Evolutionary conservation across 2,888 invertebrate genomes (phyloP), one percentile per base, ranked within the genome.

Genomic region (Tinea pellionella): DNA sequence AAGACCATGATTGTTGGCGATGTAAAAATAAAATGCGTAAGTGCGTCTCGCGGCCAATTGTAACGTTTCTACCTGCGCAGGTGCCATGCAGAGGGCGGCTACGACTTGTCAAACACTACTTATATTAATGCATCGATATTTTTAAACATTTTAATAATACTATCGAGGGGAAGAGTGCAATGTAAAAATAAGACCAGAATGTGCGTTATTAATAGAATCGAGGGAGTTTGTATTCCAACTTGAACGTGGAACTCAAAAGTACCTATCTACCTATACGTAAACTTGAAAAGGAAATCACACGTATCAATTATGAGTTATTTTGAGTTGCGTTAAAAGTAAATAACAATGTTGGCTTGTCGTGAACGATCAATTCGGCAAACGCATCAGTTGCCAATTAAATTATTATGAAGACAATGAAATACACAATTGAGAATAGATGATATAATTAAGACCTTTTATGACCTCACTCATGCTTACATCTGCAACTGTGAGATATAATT

Each of bases 111-210:
- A 41, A 47, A 41, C 41, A 18, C 13, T 30, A 58, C 32, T 6
- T 37, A 18, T 59, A 73, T 74, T 73, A 70, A 76, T 72, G 71
- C 69, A 67, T 62, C 66, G 70, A 69, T 83, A 82, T 80, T 80
- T 81, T 77, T 79, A 80, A 74, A 73, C 63, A 61, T 65, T 71
- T 71, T 74, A 74, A 77, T 75, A 72, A 70, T 71, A 71, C 65
- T 62, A 65, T 62, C 61, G 66, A 68, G 71, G 73, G 70, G 69
- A 73, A 68, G 66, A 63, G 65, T 65, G 65, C 66, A 69, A 37
- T n/a, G 37, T 65, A 68, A 65, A 72, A 68, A 37, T 37, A 37
- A 37, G 37, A 37, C 37, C 37, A 37, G 37, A 37, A 37, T 37
- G 37, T 9, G n/a, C 9, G 3, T 6, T 37, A 37, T 37, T 6